A percentile compares a stretch with the other conserved stretches of the same genome.
Evolutionary conservation across 2,888 invertebrate species (phyloP).

Genomic region (Flabesymbios commensalis): DNA sequence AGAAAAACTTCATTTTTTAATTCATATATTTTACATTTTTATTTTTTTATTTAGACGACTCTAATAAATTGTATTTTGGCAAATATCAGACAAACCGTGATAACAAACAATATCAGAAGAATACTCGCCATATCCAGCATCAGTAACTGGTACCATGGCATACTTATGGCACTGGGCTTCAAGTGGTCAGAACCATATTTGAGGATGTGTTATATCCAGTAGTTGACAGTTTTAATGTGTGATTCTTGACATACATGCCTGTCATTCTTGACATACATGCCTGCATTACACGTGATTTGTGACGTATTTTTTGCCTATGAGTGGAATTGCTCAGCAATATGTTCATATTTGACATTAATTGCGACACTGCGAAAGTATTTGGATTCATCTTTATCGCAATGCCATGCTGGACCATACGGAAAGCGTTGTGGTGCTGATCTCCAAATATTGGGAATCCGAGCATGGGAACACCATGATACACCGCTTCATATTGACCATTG

Average conservation of each 20-base stretch:
- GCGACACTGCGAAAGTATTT: not conserved
- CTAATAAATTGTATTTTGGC: no score
- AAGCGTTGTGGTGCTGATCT: conserved; percentile 38
- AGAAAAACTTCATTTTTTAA: no score
- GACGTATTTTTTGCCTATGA: not conserved
- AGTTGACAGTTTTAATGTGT: no score
- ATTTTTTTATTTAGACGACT: no score
- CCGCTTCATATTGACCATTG: conserved; percentile 40
- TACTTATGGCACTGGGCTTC: not conserved
- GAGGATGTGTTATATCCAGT: not conserved
- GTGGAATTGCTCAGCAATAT: not conserved
- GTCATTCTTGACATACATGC: no score
- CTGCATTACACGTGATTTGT: not conserved
- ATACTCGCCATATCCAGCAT: not conserved
- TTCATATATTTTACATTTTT: no score
- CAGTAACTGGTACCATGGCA: not conserved
- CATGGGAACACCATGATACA: conserved; percentile 44
- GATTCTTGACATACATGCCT: no score
- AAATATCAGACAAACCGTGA: no score
- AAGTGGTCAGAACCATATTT: not conserved
- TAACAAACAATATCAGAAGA: no score
- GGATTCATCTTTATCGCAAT: not conserved
- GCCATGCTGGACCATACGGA: conserved; percentile 12
- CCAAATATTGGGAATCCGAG: conserved; percentile 35
- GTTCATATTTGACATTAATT: not conserved